Base-by-base conservation (phyloP, 1,140 invertebrate species). In the Aphaenogaster rudis region DNA sequence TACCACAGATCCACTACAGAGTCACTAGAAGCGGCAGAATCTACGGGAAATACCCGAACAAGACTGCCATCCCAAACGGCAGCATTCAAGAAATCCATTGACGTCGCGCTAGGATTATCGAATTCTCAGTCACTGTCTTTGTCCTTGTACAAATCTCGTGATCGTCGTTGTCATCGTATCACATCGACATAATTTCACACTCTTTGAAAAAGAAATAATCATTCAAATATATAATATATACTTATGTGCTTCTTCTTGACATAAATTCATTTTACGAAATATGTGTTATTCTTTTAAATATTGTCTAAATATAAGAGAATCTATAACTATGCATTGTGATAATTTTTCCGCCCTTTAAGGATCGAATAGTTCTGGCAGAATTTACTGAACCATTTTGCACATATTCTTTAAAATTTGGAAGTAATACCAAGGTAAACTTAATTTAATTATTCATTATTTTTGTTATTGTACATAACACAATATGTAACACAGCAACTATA, bases 11-110 rank as follows among this genome's bases (percentile, higher is more conserved):
- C 17, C 90, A 92, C 39, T 95, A 94, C 85, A 92, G 88, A 45
- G 92, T 95, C 21, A 95, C 95, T 1, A 94, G 95, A 52, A 95
- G 95, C 88, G 95, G 95, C 33, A 93, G 92, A 72, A 69, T 95
- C 52, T 95, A 95, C 79, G 95, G 95, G 39, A 94, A 93, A 88
- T 95, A 95, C 86, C 90, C 87, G 7, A 91, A 87, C 79, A 91
- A 93, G 86, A 50, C 42, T 63, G 72, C 45, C 11, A 50, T 78
- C 15, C 54, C 28, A 50, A 50, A 69, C 17, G 76, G 33, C 63
- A n/a, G 50, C 52, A 61, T 76, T 50, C 52, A 87, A 77, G 69
- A 45, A 77, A 67, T 9, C 33, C 79, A 84, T 28, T 79, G 66
- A 69, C 21, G 5, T 66, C n/a, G 61, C 57, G 15, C 17, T 48